Conservation (phyloP, 2,888 invertebrate genomes). For the Marronus borbonicus region DNA sequence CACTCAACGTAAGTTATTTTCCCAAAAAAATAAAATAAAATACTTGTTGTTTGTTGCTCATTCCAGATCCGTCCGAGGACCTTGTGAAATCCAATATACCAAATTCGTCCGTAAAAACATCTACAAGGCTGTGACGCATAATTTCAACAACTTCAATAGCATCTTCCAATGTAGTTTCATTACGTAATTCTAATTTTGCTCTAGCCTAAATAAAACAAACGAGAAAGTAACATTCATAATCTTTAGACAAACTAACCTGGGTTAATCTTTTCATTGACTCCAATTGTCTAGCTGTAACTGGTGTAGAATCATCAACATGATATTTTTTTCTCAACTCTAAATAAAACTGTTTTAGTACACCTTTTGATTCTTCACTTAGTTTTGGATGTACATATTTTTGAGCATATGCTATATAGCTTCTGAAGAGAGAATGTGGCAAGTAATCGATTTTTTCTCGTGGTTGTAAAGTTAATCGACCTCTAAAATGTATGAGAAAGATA, state of each 20-base stretch:
- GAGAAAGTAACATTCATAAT: constrained; percentile 16
- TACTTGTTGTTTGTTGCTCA: constrained; percentile 78
- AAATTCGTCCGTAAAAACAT: constrained; percentile 82
- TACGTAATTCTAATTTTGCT: constrained; percentile 89
- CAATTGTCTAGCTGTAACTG: constrained; percentile 89
- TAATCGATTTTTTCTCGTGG: constrained; percentile 79
- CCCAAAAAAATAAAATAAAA: neutral
- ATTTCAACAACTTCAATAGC: constrained; percentile 90
- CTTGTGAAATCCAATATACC: constrained; percentile 78
- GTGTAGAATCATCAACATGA: constrained; percentile 79
- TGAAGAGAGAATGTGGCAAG: constrained; percentile 82
- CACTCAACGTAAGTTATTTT: neutral
- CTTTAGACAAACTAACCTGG: constrained; percentile 71
- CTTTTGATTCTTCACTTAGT: constrained; percentile 81
- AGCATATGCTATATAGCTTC: constrained; percentile 95
- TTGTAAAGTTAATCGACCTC: constrained; percentile 75
- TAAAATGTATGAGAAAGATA: constrained; percentile 65
- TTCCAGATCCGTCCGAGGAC: constrained; percentile 82
- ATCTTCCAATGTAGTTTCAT: constrained; percentile 84
- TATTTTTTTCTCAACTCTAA: constrained; percentile 81
- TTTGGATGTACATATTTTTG: constrained; percentile 89
- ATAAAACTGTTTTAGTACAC: constrained; percentile 84
- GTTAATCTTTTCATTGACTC: constrained; percentile 91
- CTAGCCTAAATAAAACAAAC: constrained; percentile 76
- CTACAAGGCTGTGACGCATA: constrained; percentile 84